Conservation (phyloP, 2,797 vertebrate species). For the Benthosema pterotum region DNA sequence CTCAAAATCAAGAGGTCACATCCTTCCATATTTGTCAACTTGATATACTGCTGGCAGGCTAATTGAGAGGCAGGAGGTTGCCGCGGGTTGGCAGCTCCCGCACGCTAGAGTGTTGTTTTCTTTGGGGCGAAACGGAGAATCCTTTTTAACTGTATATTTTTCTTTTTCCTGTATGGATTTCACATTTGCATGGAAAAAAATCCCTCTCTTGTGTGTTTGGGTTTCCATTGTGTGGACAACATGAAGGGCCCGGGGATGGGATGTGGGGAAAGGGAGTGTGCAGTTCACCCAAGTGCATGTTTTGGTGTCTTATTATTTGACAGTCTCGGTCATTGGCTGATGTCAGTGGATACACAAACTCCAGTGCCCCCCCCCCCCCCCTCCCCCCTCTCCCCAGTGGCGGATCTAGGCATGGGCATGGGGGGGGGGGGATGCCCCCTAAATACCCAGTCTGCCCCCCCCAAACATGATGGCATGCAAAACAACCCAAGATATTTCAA, state of each 20-base stretch:
- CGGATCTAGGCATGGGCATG: no score
- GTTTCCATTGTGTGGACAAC: conserved; percentile 84
- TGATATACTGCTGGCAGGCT: conserved; percentile 75
- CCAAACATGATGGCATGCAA: no score
- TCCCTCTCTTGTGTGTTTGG: conserved; percentile 82
- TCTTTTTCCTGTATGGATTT: conserved; percentile 82
- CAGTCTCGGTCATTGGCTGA: conserved; percentile 77
- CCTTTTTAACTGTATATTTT: conserved; percentile 73
- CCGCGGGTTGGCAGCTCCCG: conserved; percentile 59
- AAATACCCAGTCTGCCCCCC: no score
- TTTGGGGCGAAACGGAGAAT: conserved; percentile 72
- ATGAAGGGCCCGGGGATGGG: conserved; percentile 78
- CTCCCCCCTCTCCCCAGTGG: no score
- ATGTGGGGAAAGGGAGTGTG: conserved; percentile 80
- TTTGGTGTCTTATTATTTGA: conserved; percentile 81
- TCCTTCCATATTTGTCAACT: conserved; percentile 77
- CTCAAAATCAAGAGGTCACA: conserved; percentile 74
- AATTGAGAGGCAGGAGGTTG: conserved; percentile 74
- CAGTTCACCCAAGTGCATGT: conserved; percentile 80
- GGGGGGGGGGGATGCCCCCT: no score
- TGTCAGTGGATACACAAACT: conserved; percentile 74
- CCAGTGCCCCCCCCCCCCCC: conserved; percentile 68
- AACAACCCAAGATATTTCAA: no score
- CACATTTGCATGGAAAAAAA: conserved; percentile 85
- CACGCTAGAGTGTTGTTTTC: conserved; percentile 76